Percentiles rank a stretch among this genome's conserved stretches.
Evolutionary conservation across 2,888 invertebrate genomes (phyloP).

Genomic region (Ypsolopha scabrella): DNA sequence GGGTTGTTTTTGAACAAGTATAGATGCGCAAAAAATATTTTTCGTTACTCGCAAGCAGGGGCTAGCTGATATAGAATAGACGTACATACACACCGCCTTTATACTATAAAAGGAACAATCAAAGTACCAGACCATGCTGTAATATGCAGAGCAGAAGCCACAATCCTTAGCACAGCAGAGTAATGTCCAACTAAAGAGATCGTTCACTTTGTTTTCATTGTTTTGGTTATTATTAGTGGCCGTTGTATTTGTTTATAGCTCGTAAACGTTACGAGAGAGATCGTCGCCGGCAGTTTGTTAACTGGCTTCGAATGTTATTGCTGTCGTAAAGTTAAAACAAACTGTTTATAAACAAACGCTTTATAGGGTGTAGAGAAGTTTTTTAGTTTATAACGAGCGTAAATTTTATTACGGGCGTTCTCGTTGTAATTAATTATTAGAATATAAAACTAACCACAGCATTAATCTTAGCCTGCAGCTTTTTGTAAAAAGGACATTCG

Average conservation of each 20-base stretch:
- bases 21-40: too few species aligned
- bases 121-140: too few species aligned
- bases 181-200: constrained; percentile 14
- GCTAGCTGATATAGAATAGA: background rate
- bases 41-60: too few species aligned
- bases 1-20: too few species aligned
- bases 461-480: too few species aligned
- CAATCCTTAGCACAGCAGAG: background rate
- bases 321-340: constrained; percentile 52
- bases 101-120: background rate
- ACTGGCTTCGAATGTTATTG: constrained; percentile 52
- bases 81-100: background rate
- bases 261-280: constrained; percentile 59
- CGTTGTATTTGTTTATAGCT: constrained; percentile 65
- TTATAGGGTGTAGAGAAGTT: constrained; percentile 27
- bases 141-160: too few species aligned
- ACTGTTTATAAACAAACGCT: constrained; percentile 50
- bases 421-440: too few species aligned
- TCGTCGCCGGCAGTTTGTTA: constrained; percentile 59
- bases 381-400: too few species aligned
- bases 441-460: too few species aligned
- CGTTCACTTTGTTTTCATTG: constrained; percentile 58
- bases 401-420: too few species aligned
- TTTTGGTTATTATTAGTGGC: constrained; percentile 67
- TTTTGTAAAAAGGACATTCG: too few species aligned